A percentile compares a stretch with the other conserved stretches of the same genome.
phyloP scores from a whole-genome alignment of 2,888 invertebrate species.

The Torymus aiolomorphi region DNA sequence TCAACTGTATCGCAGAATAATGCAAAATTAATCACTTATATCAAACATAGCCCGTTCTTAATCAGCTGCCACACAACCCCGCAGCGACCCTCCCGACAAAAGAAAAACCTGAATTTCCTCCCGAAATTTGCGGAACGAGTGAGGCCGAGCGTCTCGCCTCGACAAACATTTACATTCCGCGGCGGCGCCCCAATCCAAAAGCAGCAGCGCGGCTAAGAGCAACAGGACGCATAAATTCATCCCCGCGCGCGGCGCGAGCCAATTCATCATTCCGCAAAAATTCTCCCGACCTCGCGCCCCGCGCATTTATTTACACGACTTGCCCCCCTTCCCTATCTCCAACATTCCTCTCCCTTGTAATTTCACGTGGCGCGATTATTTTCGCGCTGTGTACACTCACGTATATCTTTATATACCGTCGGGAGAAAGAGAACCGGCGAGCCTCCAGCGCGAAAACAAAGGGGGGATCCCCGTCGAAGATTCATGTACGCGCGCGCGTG shows the following conservation, averaged over 20 bases:
- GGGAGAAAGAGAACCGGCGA: no score
- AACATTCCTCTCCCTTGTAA: constrained; percentile 6
- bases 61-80: no score
- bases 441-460: no score
- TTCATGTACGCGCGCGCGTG: neutral
- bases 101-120: no score
- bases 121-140: neutral
- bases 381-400: neutral
- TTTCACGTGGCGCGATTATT: constrained; percentile 41
- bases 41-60: no score
- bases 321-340: no score
- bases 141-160: neutral
- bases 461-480: no score
- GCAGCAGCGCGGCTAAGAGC: neutral
- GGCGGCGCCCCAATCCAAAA: neutral
- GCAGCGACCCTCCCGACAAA: no score
- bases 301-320: no score
- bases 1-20: no score
- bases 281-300: neutral
- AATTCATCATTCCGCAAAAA: constrained; percentile 12
- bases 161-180: neutral
- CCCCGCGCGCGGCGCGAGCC: neutral
- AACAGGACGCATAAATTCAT: constrained; percentile 35
- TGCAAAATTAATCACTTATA: no score
- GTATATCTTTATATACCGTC: no score